Percentiles rank a stretch among this genome's conserved stretches.
phyloP scores from a whole-genome alignment of 2,888 invertebrate species.

The Trichogramma dendrolimi region DNA sequence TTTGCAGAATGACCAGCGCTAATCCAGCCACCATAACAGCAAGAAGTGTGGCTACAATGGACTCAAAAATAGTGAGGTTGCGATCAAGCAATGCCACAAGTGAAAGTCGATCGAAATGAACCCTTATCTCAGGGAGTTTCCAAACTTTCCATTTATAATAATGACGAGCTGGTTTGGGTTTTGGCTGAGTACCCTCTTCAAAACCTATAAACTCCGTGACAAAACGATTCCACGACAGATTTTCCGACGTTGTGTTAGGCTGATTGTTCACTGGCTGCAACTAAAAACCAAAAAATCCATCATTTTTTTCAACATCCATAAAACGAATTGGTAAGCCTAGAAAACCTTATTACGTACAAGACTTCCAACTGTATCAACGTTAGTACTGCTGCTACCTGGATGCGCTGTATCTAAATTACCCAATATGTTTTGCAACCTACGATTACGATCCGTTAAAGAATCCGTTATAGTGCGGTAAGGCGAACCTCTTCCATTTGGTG shows the following conservation, averaged over 20 bases:
- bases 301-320: too few species aligned
- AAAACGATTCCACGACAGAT: conserved; percentile 57
- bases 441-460: conserved; percentile 44
- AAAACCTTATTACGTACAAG: conserved; percentile 8
- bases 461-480: conserved; percentile 32
- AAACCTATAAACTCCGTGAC: conserved; percentile 54
- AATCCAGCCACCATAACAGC: conserved; percentile 81
- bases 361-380: conserved; percentile 13
- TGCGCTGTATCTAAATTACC: conserved; percentile 34
- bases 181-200: conserved; percentile 56
- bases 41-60: conserved; percentile 74
- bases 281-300: too few species aligned
- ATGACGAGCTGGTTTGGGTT: conserved; percentile 54
- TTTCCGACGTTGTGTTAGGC: conserved; percentile 36
- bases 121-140: conserved; percentile 61
- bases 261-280: too few species aligned
- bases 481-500: not conserved
- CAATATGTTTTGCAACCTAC: conserved; percentile 43
- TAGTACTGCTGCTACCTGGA: conserved; percentile 1
- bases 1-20: conserved; percentile 77
- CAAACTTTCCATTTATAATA: conserved; percentile 73
- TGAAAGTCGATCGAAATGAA: conserved; percentile 88
- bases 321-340: conserved; percentile 47
- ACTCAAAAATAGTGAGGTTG: conserved; percentile 79
- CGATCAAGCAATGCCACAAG: conserved; percentile 89